These are phyloP conservation scores for Drosophila subpulchrella DNA, from an alignment of 1,140 invertebrate genomes.

Conservation along the genomic window DNA sequence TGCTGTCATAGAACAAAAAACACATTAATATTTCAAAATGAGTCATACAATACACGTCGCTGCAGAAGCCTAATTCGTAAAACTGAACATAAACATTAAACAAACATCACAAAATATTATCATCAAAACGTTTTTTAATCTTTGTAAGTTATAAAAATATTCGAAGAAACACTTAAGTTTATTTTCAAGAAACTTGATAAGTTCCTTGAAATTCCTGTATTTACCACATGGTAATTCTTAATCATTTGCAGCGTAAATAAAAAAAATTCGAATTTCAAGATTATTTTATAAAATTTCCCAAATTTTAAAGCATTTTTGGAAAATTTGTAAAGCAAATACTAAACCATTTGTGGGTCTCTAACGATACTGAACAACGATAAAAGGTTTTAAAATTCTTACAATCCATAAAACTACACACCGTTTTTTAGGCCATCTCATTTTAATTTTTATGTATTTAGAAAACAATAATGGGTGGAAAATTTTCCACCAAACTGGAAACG, in stretches of 20 bases:
- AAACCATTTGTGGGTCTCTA: too few species aligned
- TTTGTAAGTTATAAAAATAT: not conserved
- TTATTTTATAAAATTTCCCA: too few species aligned
- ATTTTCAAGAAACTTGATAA: too few species aligned
- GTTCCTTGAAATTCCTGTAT: too few species aligned
- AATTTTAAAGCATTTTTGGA: too few species aligned
- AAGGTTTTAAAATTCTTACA: not conserved
- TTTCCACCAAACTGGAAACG: constrained; percentile 39
- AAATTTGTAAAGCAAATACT: too few species aligned
- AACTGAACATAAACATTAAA: too few species aligned
- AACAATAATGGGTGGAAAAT: constrained; percentile 12
- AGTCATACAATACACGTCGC: not conserved
- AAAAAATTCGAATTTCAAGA: too few species aligned
- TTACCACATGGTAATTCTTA: too few species aligned
- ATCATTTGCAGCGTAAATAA: too few species aligned
- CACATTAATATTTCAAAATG: not conserved
- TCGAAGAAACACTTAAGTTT: too few species aligned
- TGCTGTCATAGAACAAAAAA: not conserved
- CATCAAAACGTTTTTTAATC: not conserved
- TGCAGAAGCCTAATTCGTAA: too few species aligned
- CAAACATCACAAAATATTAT: not conserved
- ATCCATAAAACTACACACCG: not conserved
- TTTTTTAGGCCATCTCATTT: constrained; percentile 13
- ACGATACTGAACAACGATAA: not conserved
- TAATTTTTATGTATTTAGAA: constrained; percentile 2